These are phyloP conservation scores for Isichthys henryi DNA, from an alignment of 2,113 vertebrate species.

Conservation along the genomic window DNA sequence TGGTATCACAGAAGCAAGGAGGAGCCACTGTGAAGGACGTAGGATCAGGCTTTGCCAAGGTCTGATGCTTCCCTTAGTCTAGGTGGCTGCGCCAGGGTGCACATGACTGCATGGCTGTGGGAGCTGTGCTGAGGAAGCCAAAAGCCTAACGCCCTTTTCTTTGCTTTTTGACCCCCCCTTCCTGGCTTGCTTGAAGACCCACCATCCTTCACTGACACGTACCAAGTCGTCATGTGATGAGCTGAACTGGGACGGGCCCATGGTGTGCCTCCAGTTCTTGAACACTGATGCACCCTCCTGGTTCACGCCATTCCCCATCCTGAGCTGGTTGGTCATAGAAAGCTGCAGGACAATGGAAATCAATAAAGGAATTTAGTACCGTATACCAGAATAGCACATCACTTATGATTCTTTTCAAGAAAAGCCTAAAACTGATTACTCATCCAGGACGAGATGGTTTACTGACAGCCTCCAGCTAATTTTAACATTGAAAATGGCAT, in stretches of 20 bases:
- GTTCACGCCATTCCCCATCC: slow-evolving; percentile 47
- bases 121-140: too few species aligned
- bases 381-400: neutral
- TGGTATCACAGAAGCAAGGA: neutral
- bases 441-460: neutral
- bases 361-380: neutral
- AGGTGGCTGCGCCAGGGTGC: neutral
- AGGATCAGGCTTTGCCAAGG: slow-evolving; percentile 19
- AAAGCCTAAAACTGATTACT: neutral
- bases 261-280: slow-evolving; percentile 61
- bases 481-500: slow-evolving; percentile 15
- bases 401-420: neutral
- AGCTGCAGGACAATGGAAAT: slow-evolving; percentile 36
- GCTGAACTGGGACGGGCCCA: slow-evolving; percentile 41
- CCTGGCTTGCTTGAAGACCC: neutral
- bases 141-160: neutral
- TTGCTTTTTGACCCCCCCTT: neutral
- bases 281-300: slow-evolving; percentile 33
- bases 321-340: slow-evolving; percentile 26
- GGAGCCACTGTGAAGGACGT: neutral
- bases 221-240: slow-evolving; percentile 53
- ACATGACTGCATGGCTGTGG: neutral
- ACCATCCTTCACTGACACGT: neutral
- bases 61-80: neutral
- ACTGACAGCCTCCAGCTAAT: neutral